Conservation (phyloP, 2,888 invertebrate genomes). For the Cerceris rybyensis region DNA sequence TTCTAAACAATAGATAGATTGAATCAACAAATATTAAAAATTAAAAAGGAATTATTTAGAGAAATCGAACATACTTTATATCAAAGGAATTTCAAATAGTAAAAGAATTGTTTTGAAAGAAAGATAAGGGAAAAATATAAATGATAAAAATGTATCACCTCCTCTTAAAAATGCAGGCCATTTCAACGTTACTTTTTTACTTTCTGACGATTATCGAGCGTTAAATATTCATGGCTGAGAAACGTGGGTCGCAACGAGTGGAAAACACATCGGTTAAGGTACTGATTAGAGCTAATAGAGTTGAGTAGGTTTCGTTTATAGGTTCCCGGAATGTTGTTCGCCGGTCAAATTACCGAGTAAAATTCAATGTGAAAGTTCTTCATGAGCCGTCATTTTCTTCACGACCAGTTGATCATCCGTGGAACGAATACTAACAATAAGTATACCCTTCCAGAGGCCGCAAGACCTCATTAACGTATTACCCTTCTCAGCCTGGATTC, state of each 20-base stretch:
- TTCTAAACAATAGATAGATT: too few species aligned
- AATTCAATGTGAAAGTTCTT: conserved; percentile 21
- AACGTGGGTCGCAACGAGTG: not conserved
- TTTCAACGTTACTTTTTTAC: not conserved
- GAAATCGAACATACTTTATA: too few species aligned
- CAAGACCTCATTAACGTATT: conserved; percentile 18
- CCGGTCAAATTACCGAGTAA: conserved; percentile 16
- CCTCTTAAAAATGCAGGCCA: not conserved
- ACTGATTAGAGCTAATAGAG: conserved; percentile 29
- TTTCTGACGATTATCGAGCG: not conserved
- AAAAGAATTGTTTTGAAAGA: not conserved
- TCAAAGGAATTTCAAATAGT: too few species aligned
- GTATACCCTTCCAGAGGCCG: conserved; percentile 16
- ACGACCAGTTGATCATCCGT: conserved; percentile 29
- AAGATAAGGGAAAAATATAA: not conserved
- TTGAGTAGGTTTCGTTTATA: conserved; percentile 29
- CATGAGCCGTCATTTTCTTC: conserved; percentile 35
- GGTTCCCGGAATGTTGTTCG: conserved; percentile 34
- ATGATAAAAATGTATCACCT: not conserved
- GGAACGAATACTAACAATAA: conserved; percentile 36
- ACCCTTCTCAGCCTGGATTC: conserved; percentile 1
- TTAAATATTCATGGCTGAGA: conserved; percentile 6
- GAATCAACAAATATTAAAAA: too few species aligned
- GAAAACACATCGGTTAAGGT: conserved; percentile 12
- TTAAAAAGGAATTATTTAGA: too few species aligned